Conservation (phyloP, 2,888 invertebrate species). For the Tenthredo distinguenda region DNA sequence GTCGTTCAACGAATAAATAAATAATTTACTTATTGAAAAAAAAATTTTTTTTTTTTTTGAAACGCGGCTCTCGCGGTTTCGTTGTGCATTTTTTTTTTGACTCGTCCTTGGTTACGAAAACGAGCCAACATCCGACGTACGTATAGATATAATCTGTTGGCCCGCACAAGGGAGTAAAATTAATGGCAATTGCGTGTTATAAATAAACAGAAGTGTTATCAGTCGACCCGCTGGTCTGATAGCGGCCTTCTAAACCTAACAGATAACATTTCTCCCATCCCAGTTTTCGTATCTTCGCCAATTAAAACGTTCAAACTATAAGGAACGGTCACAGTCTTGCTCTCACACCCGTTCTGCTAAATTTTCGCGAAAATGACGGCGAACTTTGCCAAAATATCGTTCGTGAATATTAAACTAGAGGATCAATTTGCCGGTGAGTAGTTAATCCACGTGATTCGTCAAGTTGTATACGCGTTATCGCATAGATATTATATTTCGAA, state of each 20-base stretch:
- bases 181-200: constrained; percentile 55
- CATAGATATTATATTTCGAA: not conserved
- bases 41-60: too few relatives aligned
- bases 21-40: too few relatives aligned
- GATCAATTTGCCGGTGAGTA: not conserved
- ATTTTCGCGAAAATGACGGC: not conserved
- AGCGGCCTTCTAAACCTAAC: constrained; percentile 39
- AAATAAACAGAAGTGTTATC: constrained; percentile 67
- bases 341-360: not conserved
- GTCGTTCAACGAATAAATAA: too few relatives aligned
- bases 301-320: not conserved
- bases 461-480: too few relatives aligned
- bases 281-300: not conserved
- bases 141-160: constrained; percentile 19
- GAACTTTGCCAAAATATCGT: not conserved
- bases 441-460: not conserved
- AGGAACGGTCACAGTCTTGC: constrained; percentile 2
- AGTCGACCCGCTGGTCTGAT: constrained; percentile 62
- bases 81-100: too few relatives aligned
- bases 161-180: constrained; percentile 43
- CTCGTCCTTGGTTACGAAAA: not conserved
- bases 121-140: constrained; percentile 4
- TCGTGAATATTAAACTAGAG: not conserved
- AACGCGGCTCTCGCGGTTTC: too few relatives aligned
- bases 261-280: constrained; percentile 46